Evolutionary conservation across 2,797 vertebrate genomes (phyloP), one percentile per base, ranked within the genome.

Genomic region (Paramormyrops hopkinsi): DNA sequence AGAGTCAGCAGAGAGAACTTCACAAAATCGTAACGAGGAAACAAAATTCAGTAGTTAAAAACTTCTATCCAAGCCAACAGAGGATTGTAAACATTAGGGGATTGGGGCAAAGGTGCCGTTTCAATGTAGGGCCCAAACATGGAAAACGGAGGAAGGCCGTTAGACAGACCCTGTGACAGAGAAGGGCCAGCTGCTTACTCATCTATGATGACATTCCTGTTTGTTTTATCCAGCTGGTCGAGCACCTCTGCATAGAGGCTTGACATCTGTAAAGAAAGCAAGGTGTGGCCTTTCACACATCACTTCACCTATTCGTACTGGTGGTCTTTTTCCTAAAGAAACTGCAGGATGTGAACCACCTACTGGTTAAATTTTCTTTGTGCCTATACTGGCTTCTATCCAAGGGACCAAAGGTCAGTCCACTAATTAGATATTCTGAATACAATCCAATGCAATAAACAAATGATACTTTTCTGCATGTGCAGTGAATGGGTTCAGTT

Each of bases 241-340:
- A 97, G 92, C 90, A 99, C 94, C 90, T 97, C 95, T 86, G 95
- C 92, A 92, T 98, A 97, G 59, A 98, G 95, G 88, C 92, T 90
- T 22, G 96, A 94, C 96, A 99, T 97, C 98, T 99, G 94, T 79
- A 92, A 92, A 76, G 0, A 88, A 82, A 41, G 29, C 33, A 59
- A 56, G 53, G 5, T 87, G 33, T 22, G 48, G 46, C 22, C 46
- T 85, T 48, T 85, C 22, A 46, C 76, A 46, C 17, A 82, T 82
- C 76, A n/a, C 6, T 82, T 44, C 37, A 22, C 17, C 76, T 46
- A 19, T 44, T 46, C 4, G 17, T 44, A 46, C 19, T 46, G 76
- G 17, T n/a, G 19, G 41, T 82, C 41, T 22, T 79, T 79, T 44
- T 41, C 37, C 73, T 79, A n/a, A 44, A 79, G 37, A 79, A 82